These are phyloP conservation scores for Drosophila bocqueti DNA, from an alignment of 1,140 invertebrate genomes.

Conservation along the genomic window DNA sequence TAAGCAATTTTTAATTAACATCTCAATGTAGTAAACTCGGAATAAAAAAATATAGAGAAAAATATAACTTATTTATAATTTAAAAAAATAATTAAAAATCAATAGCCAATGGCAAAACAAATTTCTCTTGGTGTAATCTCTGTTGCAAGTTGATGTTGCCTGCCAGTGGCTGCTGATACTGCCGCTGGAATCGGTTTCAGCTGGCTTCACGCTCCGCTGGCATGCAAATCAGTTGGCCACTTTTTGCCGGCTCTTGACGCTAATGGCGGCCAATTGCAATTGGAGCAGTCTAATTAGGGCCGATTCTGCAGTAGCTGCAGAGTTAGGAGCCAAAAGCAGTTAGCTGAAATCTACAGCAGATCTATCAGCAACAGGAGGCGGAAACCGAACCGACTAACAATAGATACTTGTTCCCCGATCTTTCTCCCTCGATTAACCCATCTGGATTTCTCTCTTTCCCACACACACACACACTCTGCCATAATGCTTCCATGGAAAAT, in stretches of 20 bases:
- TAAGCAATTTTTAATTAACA: too few relatives aligned
- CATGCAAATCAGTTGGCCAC: slow-evolving; percentile 78
- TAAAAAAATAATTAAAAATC: not conserved
- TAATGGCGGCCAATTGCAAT: slow-evolving; percentile 79
- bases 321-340: slow-evolving; percentile 16
- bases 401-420: slow-evolving; percentile 22
- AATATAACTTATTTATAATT: not conserved
- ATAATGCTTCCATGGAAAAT: slow-evolving; percentile 37
- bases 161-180: slow-evolving; percentile 34
- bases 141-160: slow-evolving; percentile 17
- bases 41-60: not conserved
- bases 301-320: slow-evolving; percentile 60
- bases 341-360: slow-evolving; percentile 40
- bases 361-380: slow-evolving; percentile 36
- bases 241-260: slow-evolving; percentile 71
- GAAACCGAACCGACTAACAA: slow-evolving; percentile 37
- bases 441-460: slow-evolving; percentile 36
- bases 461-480: slow-evolving; percentile 9
- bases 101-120: not conserved
- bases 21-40: not conserved
- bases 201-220: slow-evolving; percentile 67
- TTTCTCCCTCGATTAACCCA: slow-evolving; percentile 42
- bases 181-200: slow-evolving; percentile 54
- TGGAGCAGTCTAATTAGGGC: slow-evolving; percentile 65
- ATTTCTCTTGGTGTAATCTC: slow-evolving; percentile 8